Base-by-base conservation (phyloP, 2,888 invertebrate genomes). In the Orchesella flavescens region DNA sequence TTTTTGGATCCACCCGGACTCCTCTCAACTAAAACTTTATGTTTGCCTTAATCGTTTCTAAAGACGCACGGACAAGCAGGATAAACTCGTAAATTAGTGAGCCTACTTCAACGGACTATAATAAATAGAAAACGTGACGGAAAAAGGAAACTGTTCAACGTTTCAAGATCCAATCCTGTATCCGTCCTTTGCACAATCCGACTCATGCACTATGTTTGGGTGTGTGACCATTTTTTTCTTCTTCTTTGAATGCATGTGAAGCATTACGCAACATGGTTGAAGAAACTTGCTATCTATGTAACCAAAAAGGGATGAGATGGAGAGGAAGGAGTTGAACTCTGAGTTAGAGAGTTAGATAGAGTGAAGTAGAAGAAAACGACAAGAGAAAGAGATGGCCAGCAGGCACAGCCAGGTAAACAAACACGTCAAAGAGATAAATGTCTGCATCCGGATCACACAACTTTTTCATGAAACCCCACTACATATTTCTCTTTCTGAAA, bases 351-450 rank as follows among this genome's bases (percentile, higher is more conserved):
- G n/a, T n/a, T n/a, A n/a, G n/a, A n/a, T n/a, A n/a, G n/a, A n/a
- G n/a, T n/a, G n/a, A n/a, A n/a, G n/a, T n/a, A n/a, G 7, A 12
- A 68, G 19, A 57, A n/a, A 19, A 57, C 1, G 57, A 53, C 57
- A 57, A 57, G 57, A 57, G 57, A 19, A 57, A 19, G 19, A 57
- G 68, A 19, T 17, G 19, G 15, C 17, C 49, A 46, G 12, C 46
- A 68, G 49, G 68, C 66, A 17, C 34, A 17, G 24, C 55, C 75
- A 75, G 75, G 75, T 75, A 75, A 75, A 75, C 75, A 75, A 75
- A 75, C 75, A 75, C 65, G 75, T 75, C 75, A 75, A 55, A 23
- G 65, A 75, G 65, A 74, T 74, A 74, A 75, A 75, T 75, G 65
- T 73, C 55, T 73, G 61, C 73, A 73, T 73, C 61, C 61, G 71